These are phyloP conservation scores for Diachasma alloeum DNA, from an alignment of 1,140 invertebrate genomes.

Conservation along the genomic window DNA sequence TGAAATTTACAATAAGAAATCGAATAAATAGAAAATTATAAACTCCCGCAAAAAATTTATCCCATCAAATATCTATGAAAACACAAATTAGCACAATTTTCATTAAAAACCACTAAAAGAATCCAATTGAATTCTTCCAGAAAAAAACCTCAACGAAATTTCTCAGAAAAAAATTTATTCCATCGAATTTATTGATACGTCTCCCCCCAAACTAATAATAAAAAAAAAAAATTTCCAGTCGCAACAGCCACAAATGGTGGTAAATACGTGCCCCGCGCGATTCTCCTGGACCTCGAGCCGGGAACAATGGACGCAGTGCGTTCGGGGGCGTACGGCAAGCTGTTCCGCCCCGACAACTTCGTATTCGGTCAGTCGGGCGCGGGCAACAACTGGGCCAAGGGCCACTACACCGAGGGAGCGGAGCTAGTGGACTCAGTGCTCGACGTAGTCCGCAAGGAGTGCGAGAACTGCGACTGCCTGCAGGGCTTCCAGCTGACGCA, in stretches of 20 bases:
- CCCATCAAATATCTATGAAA: too few relatives aligned
- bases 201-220: too few relatives aligned
- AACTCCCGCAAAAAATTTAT: too few relatives aligned
- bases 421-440: conserved; percentile 77
- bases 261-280: conserved; percentile 77
- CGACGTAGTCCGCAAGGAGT: conserved; percentile 80
- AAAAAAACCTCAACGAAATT: too few relatives aligned
- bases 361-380: conserved; percentile 72
- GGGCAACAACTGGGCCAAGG: conserved; percentile 77
- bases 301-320: conserved; percentile 80
- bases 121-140: too few relatives aligned
- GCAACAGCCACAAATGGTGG: conserved; percentile 87
- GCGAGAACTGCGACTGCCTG: conserved; percentile 75
- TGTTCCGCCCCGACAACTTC: conserved; percentile 76
- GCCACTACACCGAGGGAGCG: conserved; percentile 78
- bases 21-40: too few relatives aligned
- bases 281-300: conserved; percentile 76
- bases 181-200: too few relatives aligned
- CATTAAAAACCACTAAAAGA: too few relatives aligned
- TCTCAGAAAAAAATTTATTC: too few relatives aligned
- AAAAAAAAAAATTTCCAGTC: conserved; percentile 72
- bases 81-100: too few relatives aligned
- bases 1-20: too few relatives aligned
- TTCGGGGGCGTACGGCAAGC: conserved; percentile 72
- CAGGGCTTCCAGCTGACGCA: conserved; percentile 83